Evolutionary conservation across 2,113 vertebrate genomes (phyloP).

Genomic region (Cyanistes caeruleus): DNA sequence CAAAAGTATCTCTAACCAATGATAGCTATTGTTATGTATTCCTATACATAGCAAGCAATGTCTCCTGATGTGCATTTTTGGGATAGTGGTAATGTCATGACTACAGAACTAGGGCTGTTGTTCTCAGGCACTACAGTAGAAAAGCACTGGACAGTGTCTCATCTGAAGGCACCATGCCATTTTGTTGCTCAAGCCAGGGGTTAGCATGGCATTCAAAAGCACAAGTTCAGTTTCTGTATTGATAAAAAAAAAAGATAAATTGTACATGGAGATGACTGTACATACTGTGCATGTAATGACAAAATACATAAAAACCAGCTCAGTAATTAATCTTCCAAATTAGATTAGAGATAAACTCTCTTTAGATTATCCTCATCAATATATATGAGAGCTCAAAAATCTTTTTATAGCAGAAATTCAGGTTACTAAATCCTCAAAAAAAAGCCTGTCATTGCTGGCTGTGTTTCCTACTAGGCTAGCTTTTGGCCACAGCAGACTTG

Average conservation of each 20-base stretch:
- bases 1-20: background rate
- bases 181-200: background rate
- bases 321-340: background rate
- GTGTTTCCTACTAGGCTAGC: background rate
- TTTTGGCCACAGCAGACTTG: background rate
- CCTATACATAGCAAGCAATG: background rate
- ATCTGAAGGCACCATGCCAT: background rate
- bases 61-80: background rate
- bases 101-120: background rate
- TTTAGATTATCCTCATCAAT: background rate
- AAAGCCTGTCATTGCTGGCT: background rate
- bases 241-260: background rate
- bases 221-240: background rate
- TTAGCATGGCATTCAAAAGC: background rate
- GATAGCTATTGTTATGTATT: background rate
- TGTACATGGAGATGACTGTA: background rate
- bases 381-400: background rate
- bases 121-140: background rate
- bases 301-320: background rate
- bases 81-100: background rate
- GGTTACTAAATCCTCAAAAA: background rate
- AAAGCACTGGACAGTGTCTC: background rate
- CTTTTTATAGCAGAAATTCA: background rate
- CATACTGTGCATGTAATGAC: background rate
- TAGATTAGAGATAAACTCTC: background rate